These are phyloP conservation scores for Tyrannus savana DNA, from an alignment of 2,113 vertebrate genomes.

Conservation along the genomic window DNA sequence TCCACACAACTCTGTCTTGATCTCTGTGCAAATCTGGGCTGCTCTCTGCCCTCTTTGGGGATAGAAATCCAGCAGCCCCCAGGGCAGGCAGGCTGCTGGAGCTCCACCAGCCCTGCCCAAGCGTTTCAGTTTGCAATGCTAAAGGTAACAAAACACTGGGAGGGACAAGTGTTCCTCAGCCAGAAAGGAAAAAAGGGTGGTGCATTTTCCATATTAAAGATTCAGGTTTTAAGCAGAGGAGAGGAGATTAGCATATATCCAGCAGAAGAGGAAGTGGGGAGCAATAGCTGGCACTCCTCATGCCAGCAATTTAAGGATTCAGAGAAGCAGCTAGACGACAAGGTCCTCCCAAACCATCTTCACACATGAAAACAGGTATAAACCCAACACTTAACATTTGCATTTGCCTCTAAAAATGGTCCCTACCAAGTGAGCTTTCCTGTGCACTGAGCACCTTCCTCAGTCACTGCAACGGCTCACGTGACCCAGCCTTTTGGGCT, in stretches of 20 bases:
- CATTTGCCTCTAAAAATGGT: background rate
- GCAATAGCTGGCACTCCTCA: background rate
- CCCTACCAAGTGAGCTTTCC: background rate
- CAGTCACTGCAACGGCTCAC: background rate
- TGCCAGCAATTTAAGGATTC: background rate
- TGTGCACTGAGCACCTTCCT: accelerated
- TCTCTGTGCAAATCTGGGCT: background rate
- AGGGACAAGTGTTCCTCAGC: background rate
- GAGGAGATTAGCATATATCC: background rate
- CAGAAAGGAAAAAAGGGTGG: background rate
- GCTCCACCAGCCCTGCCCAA: background rate
- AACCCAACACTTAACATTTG: background rate
- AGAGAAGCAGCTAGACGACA: background rate
- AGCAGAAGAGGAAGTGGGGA: background rate
- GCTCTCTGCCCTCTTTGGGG: background rate
- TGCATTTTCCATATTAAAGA: conserved; percentile 21
- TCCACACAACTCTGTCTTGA: background rate
- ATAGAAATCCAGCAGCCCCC: background rate
- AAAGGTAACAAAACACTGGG: conserved; percentile 28
- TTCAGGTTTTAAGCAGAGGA: background rate
- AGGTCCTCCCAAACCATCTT: background rate
- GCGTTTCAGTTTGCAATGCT: conserved; percentile 19
- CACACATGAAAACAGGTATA: background rate
- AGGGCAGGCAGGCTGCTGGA: background rate
- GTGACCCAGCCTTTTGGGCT: background rate